Evolutionary conservation across 1,140 invertebrate genomes (phyloP).

Genomic region (Trichonephila clavata): DNA sequence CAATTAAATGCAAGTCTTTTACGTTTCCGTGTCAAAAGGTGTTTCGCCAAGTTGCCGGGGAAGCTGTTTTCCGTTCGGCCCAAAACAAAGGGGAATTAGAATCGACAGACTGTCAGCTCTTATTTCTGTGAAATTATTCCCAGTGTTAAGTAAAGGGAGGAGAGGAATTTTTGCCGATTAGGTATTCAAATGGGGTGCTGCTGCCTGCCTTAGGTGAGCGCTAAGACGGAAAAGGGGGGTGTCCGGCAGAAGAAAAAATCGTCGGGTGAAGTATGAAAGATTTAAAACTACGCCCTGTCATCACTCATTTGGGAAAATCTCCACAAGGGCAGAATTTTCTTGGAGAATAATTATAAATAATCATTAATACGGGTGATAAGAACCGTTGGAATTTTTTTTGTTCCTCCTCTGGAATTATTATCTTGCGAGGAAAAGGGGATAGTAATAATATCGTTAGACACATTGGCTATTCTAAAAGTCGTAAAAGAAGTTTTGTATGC

Average conservation of each 20-base stretch:
- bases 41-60: conserved; percentile 34
- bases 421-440: conserved; percentile 44
- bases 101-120: conserved; percentile 69
- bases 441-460: conserved; percentile 1
- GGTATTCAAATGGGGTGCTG: conserved; percentile 60
- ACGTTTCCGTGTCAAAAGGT: conserved; percentile 62
- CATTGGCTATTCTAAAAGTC: not conserved
- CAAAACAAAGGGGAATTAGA: conserved; percentile 74
- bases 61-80: not conserved
- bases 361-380: conserved; percentile 44
- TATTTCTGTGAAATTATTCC: conserved; percentile 72
- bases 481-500: not conserved
- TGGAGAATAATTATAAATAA: conserved; percentile 64
- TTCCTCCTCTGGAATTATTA: not conserved
- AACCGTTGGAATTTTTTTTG: not conserved
- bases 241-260: conserved; percentile 25
- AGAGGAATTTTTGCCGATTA: conserved; percentile 26
- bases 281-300: conserved; percentile 61
- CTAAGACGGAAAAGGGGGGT: not conserved
- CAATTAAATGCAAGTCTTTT: conserved; percentile 69
- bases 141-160: conserved; percentile 29
- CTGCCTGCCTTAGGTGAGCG: not conserved
- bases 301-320: conserved; percentile 62
- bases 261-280: conserved; percentile 7
- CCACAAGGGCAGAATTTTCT: conserved; percentile 42